Evolutionary conservation across 2,888 invertebrate species (phyloP), one percentile per base, ranked within the genome.

Genomic region (Zhuqinia jingwanae): DNA sequence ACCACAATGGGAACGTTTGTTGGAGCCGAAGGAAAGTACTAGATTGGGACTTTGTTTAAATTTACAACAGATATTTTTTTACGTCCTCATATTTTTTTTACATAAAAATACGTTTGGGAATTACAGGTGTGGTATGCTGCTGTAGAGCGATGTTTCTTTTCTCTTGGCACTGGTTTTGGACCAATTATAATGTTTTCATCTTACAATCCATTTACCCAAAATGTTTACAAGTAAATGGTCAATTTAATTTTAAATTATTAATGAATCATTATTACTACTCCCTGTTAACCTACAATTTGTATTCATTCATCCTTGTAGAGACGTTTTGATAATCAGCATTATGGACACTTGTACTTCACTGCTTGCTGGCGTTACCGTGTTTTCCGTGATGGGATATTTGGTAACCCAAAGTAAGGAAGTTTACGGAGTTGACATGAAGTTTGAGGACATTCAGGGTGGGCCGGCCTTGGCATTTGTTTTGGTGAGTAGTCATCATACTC

Each of bases 321-420:
- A 97, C 92, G 95, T 96, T 0, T 94, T 96, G 93, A 96, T 97
- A 79, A 96, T 97, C 1, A 96, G 96, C 0, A 94, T 96, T 0
- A 92, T 96, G 92, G 97, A 97, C 91, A 97, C 97, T 0, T 95
- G 96, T 90, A 97, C 97, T 0, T 96, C 96, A 87, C 92, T 97
- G 27, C 93, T 97, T 30, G 96, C 97, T 0, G 97, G 97, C 1
- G 94, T 95, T 85, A 96, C 96, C 0, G 96, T 97, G 88, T 90
- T 89, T 58, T 96, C 89, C 1, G 87, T 90, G 27, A 93, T 97
- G 60, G 97, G 97, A 0, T 96, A 96, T 92, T 92, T 97, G 91
- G 96, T 96, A n/a, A 56, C 8, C 1, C 17, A 15, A 1, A 17
- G 20, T 6, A 58, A 22, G 6, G 1, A 17, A 58, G 42, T 68